These are phyloP conservation scores for Copidosoma aretas DNA, from an alignment of 2,888 invertebrate species.

Conservation along the genomic window DNA sequence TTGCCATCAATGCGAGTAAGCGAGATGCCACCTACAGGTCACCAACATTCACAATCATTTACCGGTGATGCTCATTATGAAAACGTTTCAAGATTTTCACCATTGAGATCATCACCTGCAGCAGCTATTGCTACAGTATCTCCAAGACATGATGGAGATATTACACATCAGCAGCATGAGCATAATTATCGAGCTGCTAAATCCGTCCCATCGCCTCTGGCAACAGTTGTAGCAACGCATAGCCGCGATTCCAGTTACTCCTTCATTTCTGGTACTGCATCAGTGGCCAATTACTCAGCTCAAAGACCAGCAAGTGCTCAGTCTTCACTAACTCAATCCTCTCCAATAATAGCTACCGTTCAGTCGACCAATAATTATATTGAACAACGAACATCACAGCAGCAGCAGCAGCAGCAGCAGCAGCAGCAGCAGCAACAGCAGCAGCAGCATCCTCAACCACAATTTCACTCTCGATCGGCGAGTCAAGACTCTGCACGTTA, in stretches of 20 bases:
- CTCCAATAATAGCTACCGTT: constrained; percentile 16
- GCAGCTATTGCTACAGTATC: constrained; percentile 31
- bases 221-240: constrained; percentile 42
- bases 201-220: constrained; percentile 24
- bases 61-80: constrained; percentile 59
- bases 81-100: constrained; percentile 55
- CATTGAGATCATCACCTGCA: constrained; percentile 49
- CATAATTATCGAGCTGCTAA: constrained; percentile 11
- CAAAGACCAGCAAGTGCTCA: constrained; percentile 51
- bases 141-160: constrained; percentile 40
- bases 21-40: constrained; percentile 51
- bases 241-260: constrained; percentile 56
- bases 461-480: constrained; percentile 51
- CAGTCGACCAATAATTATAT: constrained; percentile 26
- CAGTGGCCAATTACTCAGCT: constrained; percentile 46
- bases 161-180: constrained; percentile 20
- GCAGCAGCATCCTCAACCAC: constrained; percentile 26
- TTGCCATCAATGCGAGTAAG: constrained; percentile 59
- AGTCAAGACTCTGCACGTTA: constrained; percentile 51
- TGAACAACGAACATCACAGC: constrained; percentile 23
- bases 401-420: constrained; percentile 30
- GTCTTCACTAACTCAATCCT: constrained; percentile 40
- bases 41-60: constrained; percentile 59
- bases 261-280: constrained; percentile 42
- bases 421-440: constrained; percentile 32